Evolutionary conservation across 1,140 invertebrate genomes (phyloP), one percentile per base, ranked within the genome.

Genomic region (Pachyrhynchus sulphureomaculatus): DNA sequence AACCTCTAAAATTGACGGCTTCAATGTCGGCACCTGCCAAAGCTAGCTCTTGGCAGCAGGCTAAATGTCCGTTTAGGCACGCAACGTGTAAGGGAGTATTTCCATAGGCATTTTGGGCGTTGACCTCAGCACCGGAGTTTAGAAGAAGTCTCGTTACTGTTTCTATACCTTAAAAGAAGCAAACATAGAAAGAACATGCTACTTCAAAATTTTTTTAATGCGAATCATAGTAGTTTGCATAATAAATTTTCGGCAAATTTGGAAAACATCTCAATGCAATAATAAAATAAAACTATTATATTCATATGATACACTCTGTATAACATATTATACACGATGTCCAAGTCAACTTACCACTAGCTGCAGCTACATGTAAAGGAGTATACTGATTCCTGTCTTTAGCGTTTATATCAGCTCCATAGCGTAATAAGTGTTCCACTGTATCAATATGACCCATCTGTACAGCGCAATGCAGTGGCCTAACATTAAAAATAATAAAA

Each of bases 391-490:
- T 74, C 26, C 70, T 58, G 53, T 76, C 74, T 54, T 68, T 70
- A 0, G 68, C 85, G 76, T 94, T 95, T 13, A 93, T 87, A 72
- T 93, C 87, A 47, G 91, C 93, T 56, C 88, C 86, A 75, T 93
- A 84, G 72, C 95, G 91, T 18, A 98, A 84, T 34, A 99, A 83
- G 63, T 98, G 82, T 24, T 92, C 88, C 0, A 93, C 87, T 84
- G 96, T 96, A 69, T 98, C 92, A 13, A 88, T 85, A 71, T 98
- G 92, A 1, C 94, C 96, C 78, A 97, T 94, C 77, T 96, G 93
- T 4, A 93, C 86, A 24, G 93, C 92, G 72, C 96, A 86, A 83
- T 98, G 95, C n/a, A 98, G 77, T 5, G 96, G 92, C 21, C 93
- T 93, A 60, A 45, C 53, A 57, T 56, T 2, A 48, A 48, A 49